These are phyloP conservation scores for Otis tarda DNA, from an alignment of 2,113 vertebrate species.

Conservation along the genomic window DNA sequence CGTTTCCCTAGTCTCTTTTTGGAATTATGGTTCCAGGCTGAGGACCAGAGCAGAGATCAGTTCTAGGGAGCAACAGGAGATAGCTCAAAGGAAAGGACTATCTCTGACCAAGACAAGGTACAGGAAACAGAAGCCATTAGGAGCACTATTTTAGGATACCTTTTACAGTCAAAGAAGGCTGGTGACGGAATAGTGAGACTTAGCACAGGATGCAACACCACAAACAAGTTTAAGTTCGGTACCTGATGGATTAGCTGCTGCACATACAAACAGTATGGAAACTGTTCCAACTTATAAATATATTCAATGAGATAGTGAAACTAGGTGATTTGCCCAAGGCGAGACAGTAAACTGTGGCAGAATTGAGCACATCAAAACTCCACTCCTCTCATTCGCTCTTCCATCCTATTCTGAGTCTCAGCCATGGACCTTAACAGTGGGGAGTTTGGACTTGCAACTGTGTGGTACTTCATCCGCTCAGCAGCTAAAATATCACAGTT, in stretches of 20 bases:
- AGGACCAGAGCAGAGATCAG: neutral
- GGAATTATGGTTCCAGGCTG: neutral
- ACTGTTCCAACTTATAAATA: neutral
- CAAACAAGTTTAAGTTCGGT: neutral
- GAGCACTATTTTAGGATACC: neutral
- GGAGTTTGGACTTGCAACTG: neutral
- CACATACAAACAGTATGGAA: neutral
- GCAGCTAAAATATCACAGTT: no score
- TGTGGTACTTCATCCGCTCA: no score
- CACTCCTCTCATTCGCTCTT: neutral
- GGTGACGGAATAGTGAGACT: neutral
- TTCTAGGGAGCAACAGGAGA: neutral
- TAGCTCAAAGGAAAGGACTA: neutral
- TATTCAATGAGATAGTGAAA: neutral
- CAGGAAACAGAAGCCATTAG: neutral
- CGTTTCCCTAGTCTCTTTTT: neutral
- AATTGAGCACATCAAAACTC: neutral
- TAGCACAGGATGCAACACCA: neutral
- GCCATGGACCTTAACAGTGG: neutral
- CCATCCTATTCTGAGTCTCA: neutral
- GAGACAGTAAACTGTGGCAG: neutral
- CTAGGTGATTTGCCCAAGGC: neutral
- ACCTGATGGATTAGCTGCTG: neutral
- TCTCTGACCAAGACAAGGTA: neutral
- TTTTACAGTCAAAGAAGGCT: neutral